Conservation (phyloP, 1,140 invertebrate genomes). For the Zeugodacus cucurbitae region DNA sequence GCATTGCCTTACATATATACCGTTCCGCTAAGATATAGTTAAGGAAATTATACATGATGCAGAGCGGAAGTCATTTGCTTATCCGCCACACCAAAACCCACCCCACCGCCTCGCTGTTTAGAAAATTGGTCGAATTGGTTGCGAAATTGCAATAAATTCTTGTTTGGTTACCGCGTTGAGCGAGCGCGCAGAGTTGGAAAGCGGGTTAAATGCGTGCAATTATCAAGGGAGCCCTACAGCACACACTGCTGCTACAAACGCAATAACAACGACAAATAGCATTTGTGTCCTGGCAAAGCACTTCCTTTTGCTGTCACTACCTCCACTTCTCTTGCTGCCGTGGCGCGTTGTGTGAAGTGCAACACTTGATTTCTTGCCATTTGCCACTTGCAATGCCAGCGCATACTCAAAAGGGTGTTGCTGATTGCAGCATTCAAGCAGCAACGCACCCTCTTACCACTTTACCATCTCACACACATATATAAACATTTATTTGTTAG, state of each 20-base stretch:
- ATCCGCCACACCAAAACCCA: not conserved
- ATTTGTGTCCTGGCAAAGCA: not conserved
- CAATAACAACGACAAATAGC: not conserved
- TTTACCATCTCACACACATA: not conserved
- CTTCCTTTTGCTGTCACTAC: not conserved
- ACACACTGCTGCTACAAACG: not conserved
- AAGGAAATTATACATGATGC: not conserved
- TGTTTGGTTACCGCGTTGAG: not conserved
- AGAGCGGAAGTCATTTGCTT: not conserved
- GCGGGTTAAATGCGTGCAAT: constrained; percentile 31
- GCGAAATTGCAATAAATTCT: constrained; percentile 33
- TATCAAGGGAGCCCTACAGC: not conserved
- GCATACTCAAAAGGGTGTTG: not conserved
- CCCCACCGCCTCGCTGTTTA: not conserved
- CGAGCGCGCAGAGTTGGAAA: not conserved
- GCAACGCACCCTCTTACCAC: not conserved
- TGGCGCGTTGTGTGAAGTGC: not conserved
- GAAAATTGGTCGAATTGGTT: not conserved
- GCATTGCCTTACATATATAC: not conserved
- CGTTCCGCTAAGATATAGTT: not conserved
- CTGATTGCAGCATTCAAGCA: constrained; percentile 31
- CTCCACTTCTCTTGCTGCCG: not conserved
- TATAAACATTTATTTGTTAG: not conserved
- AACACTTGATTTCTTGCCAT: constrained; percentile 42
- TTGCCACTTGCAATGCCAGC: constrained; percentile 7